Base-by-base conservation (phyloP, 2,888 invertebrate genomes). In the Drosophila affinis region DNA sequence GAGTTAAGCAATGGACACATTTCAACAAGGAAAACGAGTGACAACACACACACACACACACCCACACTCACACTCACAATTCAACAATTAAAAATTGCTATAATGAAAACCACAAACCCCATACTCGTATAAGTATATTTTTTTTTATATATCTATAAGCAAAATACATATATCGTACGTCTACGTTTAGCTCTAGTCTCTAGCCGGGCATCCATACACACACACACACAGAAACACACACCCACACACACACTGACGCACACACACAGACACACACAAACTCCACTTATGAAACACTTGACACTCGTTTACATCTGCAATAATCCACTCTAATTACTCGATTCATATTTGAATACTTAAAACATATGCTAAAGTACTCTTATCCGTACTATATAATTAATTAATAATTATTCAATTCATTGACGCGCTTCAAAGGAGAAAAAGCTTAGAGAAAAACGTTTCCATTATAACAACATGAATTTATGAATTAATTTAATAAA, bases 251-350 rank as follows among this genome's bases (percentile, higher is more conserved):
- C 59, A 62, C 62, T 12, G 10, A 62, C 52, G 55, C 54, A 32
- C 65, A 65, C 75, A 71, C 57, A 62, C 60, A 78, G n/a, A n/a
- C n/a, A n/a, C n/a, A n/a, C n/a, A n/a, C n/a, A n/a, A n/a, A 61
- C 14, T 48, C 59, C 56, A 72, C 60, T 64, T 60, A 52, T 60
- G 55, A 64, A 75, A 63, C 57, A 72, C 53, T 76, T 65, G 72
- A 79, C 83, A 88, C 86, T 86, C 68, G 85, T 88, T 85, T 75
- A 82, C 68, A 82, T 78, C 71, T 87, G 86, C 86, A 86, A 86
- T 71, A 76, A 78, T 71, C 74, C 69, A 76, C 52, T 65, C 61
- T 52, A 64, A 67, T 71, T 72, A 54, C 44, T 48, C 51, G 46
- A 18, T 60, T 51, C 44, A 45, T 59, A 51, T 59, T 60, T 44